Percentiles rank a stretch among this genome's conserved stretches.
Conservation (phyloP, 2,797 vertebrate genomes). For the Cyclura pinguis region DNA sequence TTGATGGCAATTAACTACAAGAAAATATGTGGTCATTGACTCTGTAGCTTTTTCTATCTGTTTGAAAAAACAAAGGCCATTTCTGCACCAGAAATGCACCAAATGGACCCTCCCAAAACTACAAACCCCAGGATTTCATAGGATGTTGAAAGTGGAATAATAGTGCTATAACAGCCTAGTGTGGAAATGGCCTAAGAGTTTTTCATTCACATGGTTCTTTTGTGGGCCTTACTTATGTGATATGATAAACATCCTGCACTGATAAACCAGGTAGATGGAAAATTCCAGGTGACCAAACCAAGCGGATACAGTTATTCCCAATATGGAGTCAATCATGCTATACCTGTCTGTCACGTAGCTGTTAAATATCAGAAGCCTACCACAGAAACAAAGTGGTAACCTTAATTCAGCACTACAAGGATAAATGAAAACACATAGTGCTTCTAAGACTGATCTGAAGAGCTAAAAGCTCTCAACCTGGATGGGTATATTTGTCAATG, state of each 20-base stretch:
- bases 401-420: not conserved
- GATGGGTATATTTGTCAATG: not conserved
- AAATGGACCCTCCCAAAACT: too few species aligned
- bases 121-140: too few species aligned
- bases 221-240: not conserved
- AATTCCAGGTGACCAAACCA: not conserved
- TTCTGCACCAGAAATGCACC: too few species aligned
- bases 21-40: not conserved
- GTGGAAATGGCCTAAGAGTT: too few species aligned
- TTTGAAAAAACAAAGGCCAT: not conserved
- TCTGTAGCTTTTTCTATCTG: not conserved
- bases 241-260: not conserved
- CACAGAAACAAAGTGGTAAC: not conserved
- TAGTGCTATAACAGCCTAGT: too few species aligned
- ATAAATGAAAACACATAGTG: too few species aligned
- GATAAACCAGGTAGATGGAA: not conserved
- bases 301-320: not conserved
- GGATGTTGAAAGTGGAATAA: too few species aligned
- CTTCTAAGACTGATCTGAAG: not conserved
- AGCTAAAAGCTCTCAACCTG: not conserved
- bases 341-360: not conserved
- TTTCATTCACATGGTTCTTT: not conserved
- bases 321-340: not conserved
- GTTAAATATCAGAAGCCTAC: not conserved
- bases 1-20: too few species aligned